Evolutionary conservation across 1,140 invertebrate species (phyloP), one percentile per base, ranked within the genome.

Genomic region (Brachionus angularis): DNA sequence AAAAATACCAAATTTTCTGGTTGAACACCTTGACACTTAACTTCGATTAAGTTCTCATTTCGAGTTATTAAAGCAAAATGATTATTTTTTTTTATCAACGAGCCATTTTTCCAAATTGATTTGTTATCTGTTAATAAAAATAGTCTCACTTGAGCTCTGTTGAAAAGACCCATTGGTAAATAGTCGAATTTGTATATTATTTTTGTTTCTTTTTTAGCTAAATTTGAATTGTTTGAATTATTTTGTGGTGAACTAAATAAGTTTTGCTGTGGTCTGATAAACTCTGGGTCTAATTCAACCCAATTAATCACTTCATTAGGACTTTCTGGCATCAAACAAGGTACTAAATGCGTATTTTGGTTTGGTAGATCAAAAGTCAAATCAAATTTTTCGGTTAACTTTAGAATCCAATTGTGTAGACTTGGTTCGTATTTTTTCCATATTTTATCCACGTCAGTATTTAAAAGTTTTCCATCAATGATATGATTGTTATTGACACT

Each of bases 301-400:
- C 58, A 52, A 23, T 70, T 23, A 8, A 27, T 31, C 7, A 79
- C 76, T 74, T 77, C 72, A 10, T 77, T 75, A 52, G 75, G 75
- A 27, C 50, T 53, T 36, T 76, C 75, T 14, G 79, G 76, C 10
- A 80, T 73, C 0, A 80, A 76, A 74, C 80, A 81, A 0, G 79
- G 80, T 5, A 81, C 78, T 36, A 81, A 73, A 72, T 80, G 80
- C 14, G 75, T 75, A 21, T 75, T 72, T 47, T 79, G 74, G 29
- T 78, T 75, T 0, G 70, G 25, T 1, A 79, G 72, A 34, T 50
- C 47, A 69, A 79, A 81, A 1, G 79, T 81, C 53, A 81, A 74
- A 67, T 80, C 79, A 77, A 81, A 81, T 71, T 79, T 79, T 64
- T 81, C 79, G 0, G 80, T 81, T 27, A 81, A 74, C 34, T 77